Evolutionary conservation across 2,888 invertebrate species (phyloP).

Genomic region (Drosophila histrio): DNA sequence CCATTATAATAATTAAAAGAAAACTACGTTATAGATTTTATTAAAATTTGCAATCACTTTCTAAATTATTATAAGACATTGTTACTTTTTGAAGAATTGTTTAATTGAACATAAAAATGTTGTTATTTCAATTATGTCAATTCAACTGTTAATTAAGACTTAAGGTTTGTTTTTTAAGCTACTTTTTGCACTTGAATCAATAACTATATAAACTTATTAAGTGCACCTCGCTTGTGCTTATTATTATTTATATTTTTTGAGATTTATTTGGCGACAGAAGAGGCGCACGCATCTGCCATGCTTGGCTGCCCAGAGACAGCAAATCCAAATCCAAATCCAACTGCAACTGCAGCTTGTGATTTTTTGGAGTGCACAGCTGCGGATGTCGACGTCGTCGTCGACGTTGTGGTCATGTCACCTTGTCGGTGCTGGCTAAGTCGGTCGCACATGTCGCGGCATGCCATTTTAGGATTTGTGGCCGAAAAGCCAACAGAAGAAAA

Average conservation of each 20-base stretch:
- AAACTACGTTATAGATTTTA: not conserved
- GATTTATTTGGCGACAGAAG: constrained; percentile 62
- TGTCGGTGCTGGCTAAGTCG: constrained; percentile 74
- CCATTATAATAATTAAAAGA: too few species aligned
- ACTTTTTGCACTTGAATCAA: not conserved
- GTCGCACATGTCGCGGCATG: constrained; percentile 80
- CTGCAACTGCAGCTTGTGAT: constrained; percentile 34
- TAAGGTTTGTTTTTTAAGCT: too few species aligned
- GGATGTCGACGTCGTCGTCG: constrained; percentile 22
- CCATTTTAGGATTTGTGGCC: constrained; percentile 80
- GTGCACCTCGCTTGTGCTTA: constrained; percentile 44
- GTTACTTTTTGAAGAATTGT: not conserved
- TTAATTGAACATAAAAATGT: not conserved
- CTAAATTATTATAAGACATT: not conserved
- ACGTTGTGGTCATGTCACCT: constrained; percentile 67
- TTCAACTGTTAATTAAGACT: too few species aligned
- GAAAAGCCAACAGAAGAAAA: constrained; percentile 40
- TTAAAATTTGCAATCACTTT: not conserved
- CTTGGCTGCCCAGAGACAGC: constrained; percentile 38
- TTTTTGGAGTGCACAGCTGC: constrained; percentile 54
- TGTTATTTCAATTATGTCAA: too few species aligned
- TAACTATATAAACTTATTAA: constrained; percentile 1
- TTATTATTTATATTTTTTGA: constrained; percentile 65
- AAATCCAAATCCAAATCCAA: constrained; percentile 14
- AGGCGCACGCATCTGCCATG: constrained; percentile 69